A percentile compares a stretch with the other conserved stretches of the same genome.
These are phyloP conservation scores for Drosophila serrata DNA, from an alignment of 1,140 invertebrate species.

Conservation along the genomic window DNA sequence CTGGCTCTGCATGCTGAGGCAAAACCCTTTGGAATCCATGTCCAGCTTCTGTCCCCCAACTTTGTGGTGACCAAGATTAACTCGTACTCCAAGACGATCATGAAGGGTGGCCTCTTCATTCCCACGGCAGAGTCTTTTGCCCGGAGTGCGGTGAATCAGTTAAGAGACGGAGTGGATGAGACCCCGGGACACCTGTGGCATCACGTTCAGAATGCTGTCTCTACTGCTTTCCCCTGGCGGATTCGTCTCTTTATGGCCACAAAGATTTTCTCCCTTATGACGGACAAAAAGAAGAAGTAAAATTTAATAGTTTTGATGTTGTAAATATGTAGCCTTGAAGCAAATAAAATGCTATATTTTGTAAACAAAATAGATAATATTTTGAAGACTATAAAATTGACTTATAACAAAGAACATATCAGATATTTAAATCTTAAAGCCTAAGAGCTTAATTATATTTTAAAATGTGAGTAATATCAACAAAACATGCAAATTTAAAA, in stretches of 20 bases:
- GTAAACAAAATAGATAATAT: too few relatives aligned
- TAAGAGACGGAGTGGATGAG: slow-evolving; percentile 91
- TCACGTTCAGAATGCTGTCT: slow-evolving; percentile 87
- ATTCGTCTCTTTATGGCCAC: slow-evolving; percentile 18
- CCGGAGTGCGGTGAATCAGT: slow-evolving; percentile 90
- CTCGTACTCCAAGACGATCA: slow-evolving; percentile 91
- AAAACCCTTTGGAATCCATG: slow-evolving; percentile 89
- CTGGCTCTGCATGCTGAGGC: slow-evolving; percentile 91
- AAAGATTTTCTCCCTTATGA: slow-evolving; percentile 22
- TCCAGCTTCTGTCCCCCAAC: slow-evolving; percentile 95
- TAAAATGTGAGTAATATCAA: slow-evolving; percentile 1
- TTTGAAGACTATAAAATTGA: too few relatives aligned
- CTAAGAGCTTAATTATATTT: too few relatives aligned
- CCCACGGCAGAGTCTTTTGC: slow-evolving; percentile 92
- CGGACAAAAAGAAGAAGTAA: neutral
- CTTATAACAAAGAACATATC: too few relatives aligned
- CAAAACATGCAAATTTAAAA: neutral
- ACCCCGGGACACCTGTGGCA: slow-evolving; percentile 95
- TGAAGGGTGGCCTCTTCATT: slow-evolving; percentile 90
- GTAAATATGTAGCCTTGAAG: neutral
- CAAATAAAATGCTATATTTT: neutral
- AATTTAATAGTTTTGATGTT: too few relatives aligned
- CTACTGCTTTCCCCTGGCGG: slow-evolving; percentile 37
- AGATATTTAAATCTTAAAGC: too few relatives aligned
- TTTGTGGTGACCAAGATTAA: slow-evolving; percentile 97